These are phyloP conservation scores for Pogonocherus hispidulus DNA, from an alignment of 2,888 invertebrate species.

Conservation along the genomic window DNA sequence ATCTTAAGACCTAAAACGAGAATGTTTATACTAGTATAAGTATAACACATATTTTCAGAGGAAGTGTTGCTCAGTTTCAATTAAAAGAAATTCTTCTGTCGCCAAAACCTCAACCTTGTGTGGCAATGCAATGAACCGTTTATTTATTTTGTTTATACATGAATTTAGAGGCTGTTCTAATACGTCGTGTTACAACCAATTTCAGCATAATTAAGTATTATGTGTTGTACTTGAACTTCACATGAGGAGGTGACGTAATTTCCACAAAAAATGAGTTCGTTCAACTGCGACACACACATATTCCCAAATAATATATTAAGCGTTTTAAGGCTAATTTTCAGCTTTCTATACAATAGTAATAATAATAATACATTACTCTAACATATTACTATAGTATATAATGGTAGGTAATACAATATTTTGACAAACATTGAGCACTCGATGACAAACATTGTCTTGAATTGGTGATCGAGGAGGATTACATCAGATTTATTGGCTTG, in stretches of 20 bases:
- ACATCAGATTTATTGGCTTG: too few relatives aligned
- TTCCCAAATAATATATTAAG: slow-evolving; percentile 13
- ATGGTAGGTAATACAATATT: too few relatives aligned
- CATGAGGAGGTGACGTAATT: slow-evolving; percentile 26
- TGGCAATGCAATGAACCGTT: neutral
- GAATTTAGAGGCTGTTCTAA: slow-evolving; percentile 6
- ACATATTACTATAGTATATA: too few relatives aligned
- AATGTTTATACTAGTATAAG: too few relatives aligned
- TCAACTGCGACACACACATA: slow-evolving; percentile 16
- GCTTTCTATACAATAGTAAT: too few relatives aligned
- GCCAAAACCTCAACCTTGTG: neutral
- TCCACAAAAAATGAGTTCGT: slow-evolving; percentile 21
- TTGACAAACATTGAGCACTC: too few relatives aligned
- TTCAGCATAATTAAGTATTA: slow-evolving; percentile 13
- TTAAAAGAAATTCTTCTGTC: neutral
- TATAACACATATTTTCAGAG: neutral
- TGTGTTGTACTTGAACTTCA: slow-evolving; percentile 29
- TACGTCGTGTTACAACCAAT: slow-evolving; percentile 10
- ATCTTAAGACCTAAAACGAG: too few relatives aligned
- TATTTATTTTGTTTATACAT: neutral
- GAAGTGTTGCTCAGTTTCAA: too few relatives aligned
- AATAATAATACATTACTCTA: too few relatives aligned
- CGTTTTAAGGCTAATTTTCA: neutral
- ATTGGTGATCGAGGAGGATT: too few relatives aligned
- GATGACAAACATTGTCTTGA: too few relatives aligned